Conservation (phyloP, 2,888 invertebrate species). For the Leucozona laternaria region DNA sequence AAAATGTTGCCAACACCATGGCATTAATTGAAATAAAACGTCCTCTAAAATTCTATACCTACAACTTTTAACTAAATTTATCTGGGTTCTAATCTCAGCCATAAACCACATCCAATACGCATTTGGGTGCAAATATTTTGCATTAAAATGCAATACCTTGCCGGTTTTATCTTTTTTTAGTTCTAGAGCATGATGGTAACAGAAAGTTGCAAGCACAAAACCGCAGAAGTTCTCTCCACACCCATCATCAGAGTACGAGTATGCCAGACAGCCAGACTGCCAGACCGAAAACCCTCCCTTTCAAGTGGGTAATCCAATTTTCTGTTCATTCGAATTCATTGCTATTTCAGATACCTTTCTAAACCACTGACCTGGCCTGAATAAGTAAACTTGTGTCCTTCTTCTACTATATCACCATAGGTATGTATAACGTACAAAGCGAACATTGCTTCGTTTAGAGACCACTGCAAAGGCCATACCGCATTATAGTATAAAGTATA, state of each 20-base stretch:
- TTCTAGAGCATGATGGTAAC: background rate
- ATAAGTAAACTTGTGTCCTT: slow-evolving; percentile 65
- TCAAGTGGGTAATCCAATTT: slow-evolving; percentile 72
- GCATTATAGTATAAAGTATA: background rate
- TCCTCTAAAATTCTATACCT: slow-evolving; percentile 19
- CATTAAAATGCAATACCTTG: slow-evolving; percentile 30
- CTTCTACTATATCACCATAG: slow-evolving; percentile 10
- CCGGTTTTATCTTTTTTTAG: background rate
- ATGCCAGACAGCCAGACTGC: slow-evolving; percentile 13
- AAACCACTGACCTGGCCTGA: slow-evolving; percentile 69
- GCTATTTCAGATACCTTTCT: slow-evolving; percentile 66
- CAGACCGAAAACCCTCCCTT: slow-evolving; percentile 13
- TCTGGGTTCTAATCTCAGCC: slow-evolving; percentile 60
- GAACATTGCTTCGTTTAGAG: slow-evolving; percentile 21
- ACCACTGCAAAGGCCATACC: slow-evolving; percentile 54
- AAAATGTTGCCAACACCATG: background rate
- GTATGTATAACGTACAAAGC: background rate
- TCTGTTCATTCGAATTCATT: slow-evolving; percentile 74
- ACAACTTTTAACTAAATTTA: slow-evolving; percentile 50
- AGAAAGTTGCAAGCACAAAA: slow-evolving; percentile 40
- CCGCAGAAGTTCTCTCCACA: slow-evolving; percentile 52
- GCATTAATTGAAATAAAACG: slow-evolving; percentile 55
- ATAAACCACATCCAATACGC: slow-evolving; percentile 60
- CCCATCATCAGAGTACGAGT: slow-evolving; percentile 28
- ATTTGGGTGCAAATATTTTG: slow-evolving; percentile 48